Evolutionary conservation across 2,113 vertebrate genomes (phyloP).

Genomic region (Corapipo altera): DNA sequence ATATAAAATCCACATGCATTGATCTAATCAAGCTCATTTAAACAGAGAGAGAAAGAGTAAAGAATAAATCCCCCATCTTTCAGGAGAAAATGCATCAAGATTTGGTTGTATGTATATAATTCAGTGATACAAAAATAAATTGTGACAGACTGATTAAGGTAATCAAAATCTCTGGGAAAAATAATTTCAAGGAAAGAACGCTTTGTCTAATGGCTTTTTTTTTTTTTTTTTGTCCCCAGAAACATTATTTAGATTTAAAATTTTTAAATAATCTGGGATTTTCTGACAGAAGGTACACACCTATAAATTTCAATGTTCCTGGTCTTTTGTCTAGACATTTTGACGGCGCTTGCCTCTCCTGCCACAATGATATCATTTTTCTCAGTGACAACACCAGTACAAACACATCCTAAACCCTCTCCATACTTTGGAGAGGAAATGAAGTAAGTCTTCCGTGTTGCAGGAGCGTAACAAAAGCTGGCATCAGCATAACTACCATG

Average conservation of each 20-base stretch:
- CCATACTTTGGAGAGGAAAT: slow-evolving; percentile 92
- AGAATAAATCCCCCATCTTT: neutral
- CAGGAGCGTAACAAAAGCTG: slow-evolving; percentile 91
- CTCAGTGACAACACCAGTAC: slow-evolving; percentile 89
- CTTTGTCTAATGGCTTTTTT: neutral
- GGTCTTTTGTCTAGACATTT: slow-evolving; percentile 85
- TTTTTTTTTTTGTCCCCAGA: neutral
- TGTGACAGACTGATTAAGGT: neutral
- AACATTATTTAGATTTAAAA: neutral
- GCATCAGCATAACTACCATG: slow-evolving; percentile 86
- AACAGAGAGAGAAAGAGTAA: neutral
- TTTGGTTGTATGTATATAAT: neutral
- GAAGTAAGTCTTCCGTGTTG: slow-evolving; percentile 84
- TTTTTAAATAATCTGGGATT: neutral
- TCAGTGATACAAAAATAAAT: neutral
- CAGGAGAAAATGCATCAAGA: neutral
- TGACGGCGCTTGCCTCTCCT: slow-evolving; percentile 85
- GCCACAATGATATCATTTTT: slow-evolving; percentile 88
- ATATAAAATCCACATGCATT: neutral
- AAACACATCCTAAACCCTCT: slow-evolving; percentile 87
- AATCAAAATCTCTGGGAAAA: neutral
- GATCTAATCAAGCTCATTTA: neutral
- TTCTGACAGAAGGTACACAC: slow-evolving; percentile 72
- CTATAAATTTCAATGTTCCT: slow-evolving; percentile 89
- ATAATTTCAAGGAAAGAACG: neutral